Base-by-base conservation (phyloP, 2,888 invertebrate species). In the Xestia xanthographa region DNA sequence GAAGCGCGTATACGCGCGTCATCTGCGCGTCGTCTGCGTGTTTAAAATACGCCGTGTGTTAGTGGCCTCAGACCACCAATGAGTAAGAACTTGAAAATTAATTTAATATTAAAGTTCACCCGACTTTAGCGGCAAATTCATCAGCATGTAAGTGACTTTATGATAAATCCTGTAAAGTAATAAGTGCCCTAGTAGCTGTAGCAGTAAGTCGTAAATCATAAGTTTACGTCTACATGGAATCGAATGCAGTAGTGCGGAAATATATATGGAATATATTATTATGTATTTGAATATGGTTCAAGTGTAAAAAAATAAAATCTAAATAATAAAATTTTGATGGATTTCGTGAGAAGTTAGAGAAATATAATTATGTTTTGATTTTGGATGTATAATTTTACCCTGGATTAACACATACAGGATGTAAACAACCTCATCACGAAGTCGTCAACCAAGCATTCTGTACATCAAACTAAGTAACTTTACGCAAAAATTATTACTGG, bases 151-250 rank as follows among this genome's bases (percentile, higher is more conserved):
- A 48, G 53, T 20, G 53, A 74, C 41, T 75, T 60, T 63, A 84
- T 48, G 20, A 45, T 45, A 63, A 58, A 70, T 70, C 53, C 66
- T 48, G 56, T 45, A 45, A 53, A 45, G 81, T 67, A 80, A 71
- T 80, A 82, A 74, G 58, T 56, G 29, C 45, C 5, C 34, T 29
- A 43, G 34, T 67, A 60, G 53, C 76, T 84, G 48, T 71, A 65
- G 12, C 56, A 81, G 45, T 80, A 65, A 34, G 67, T 60, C 53
- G 60, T 85, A 81, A 85, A 85, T 85, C 85, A 84, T 81, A 75
- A 43, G 34, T 81, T 82, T 75, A 84, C 67, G 67, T 75, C 65
- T 63, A 65, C 53, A 48, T 67, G 70, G 67, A 82, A 84, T 80
- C 60, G 41, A 73, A 80, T 50, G 14, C 53, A 50, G 75, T 29